phyloP scores from a whole-genome alignment of 2,888 invertebrate genomes.

The Machimus rusticus region DNA sequence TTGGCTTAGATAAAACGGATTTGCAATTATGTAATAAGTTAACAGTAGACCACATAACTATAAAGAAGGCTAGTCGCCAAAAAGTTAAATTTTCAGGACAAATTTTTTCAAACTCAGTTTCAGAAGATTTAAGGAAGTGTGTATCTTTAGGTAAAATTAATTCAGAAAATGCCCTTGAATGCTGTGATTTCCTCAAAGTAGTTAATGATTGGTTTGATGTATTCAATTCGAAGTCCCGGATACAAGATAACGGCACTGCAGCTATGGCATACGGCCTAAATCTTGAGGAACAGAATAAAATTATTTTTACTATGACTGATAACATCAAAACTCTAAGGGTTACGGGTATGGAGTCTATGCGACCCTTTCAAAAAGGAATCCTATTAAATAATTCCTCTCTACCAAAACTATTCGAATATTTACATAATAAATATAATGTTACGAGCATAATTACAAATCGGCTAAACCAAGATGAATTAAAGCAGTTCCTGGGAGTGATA shows the following conservation, averaged over 20 bases:
- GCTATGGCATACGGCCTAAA: constrained; percentile 49
- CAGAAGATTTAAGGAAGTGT: constrained; percentile 48
- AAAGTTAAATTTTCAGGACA: constrained; percentile 47
- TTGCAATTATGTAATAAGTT: not conserved
- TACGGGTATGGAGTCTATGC: constrained; percentile 43
- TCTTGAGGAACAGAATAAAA: constrained; percentile 46
- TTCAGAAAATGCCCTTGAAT: constrained; percentile 47
- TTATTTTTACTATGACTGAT: constrained; percentile 48
- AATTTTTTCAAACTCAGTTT: constrained; percentile 50
- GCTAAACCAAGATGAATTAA: constrained; percentile 5
- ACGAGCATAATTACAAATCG: constrained; percentile 11
- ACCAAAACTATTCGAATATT: not conserved
- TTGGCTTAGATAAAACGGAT: not conserved
- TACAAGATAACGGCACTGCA: constrained; percentile 44
- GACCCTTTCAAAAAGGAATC: constrained; percentile 52
- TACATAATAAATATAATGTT: not conserved
- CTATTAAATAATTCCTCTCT: constrained; percentile 43
- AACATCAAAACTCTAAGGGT: constrained; percentile 46
- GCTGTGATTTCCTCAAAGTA: constrained; percentile 49
- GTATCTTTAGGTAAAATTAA: constrained; percentile 43
- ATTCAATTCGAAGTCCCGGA: constrained; percentile 48
- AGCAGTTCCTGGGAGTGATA: not conserved
- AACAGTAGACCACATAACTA: not conserved
- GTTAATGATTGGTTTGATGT: constrained; percentile 51
- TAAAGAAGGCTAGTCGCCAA: not conserved